phyloP scores from a whole-genome alignment of 2,797 vertebrate genomes.

The Enteromius thamalakanensis region DNA sequence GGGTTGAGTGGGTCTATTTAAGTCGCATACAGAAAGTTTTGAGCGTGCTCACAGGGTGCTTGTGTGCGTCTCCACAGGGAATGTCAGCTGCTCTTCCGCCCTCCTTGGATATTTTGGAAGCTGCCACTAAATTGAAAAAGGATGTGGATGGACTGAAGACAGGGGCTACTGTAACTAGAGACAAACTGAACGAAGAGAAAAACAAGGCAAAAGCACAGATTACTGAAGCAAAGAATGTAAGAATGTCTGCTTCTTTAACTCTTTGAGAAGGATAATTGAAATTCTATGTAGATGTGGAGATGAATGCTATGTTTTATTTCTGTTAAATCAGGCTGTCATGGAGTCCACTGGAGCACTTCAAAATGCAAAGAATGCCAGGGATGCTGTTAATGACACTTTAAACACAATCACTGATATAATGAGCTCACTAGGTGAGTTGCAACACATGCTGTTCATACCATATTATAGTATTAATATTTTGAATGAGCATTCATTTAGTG shows the following conservation, averaged over 20 bases:
- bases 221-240: constrained; percentile 64
- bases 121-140: constrained; percentile 58
- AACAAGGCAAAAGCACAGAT: constrained; percentile 6
- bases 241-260: neutral
- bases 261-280: neutral
- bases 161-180: accelerated
- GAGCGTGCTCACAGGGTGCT: constrained; percentile 15
- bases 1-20: neutral
- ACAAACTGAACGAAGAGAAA: constrained; percentile 38
- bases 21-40: neutral
- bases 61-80: constrained; percentile 58
- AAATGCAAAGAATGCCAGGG: constrained; percentile 70
- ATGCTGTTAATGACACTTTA: constrained; percentile 73
- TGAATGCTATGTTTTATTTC: neutral
- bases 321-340: constrained; percentile 70
- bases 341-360: constrained; percentile 69
- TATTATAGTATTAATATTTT: neutral
- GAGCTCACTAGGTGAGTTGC: constrained; percentile 78
- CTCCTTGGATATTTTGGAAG: constrained; percentile 38
- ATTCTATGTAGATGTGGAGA: neutral
- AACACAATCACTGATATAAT: constrained; percentile 76
- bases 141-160: constrained; percentile 52
- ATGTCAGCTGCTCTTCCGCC: constrained; percentile 43
- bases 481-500: too few relatives aligned
- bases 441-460: neutral